Evolutionary conservation across 2,797 vertebrate genomes (phyloP).

Genomic region (Tympanoctomys barrerae): DNA sequence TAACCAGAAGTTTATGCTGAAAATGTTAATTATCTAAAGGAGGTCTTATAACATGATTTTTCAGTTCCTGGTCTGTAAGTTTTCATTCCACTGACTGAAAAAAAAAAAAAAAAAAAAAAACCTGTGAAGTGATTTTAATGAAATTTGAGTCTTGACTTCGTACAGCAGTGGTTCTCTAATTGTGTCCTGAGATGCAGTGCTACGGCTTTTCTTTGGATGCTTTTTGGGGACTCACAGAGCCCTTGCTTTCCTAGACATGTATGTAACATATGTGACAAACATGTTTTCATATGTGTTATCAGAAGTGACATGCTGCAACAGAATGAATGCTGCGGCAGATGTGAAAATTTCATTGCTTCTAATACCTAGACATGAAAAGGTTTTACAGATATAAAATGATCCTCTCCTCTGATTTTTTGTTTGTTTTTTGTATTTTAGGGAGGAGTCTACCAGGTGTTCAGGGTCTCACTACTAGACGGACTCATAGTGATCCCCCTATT

Average conservation of each 20-base stretch:
- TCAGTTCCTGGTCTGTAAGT: background rate
- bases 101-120: background rate
- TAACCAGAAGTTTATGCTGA: background rate
- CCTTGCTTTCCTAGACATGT: background rate
- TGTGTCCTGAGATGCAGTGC: background rate
- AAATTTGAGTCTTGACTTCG: background rate
- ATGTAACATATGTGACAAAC: background rate
- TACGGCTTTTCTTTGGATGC: rapidly evolving
- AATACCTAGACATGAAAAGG: background rate
- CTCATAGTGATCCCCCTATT: no score
- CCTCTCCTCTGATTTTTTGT: background rate
- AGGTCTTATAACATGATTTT: background rate
- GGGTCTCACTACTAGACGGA: no score
- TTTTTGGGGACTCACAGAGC: background rate
- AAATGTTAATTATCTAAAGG: background rate
- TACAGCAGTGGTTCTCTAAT: background rate
- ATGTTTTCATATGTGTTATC: background rate
- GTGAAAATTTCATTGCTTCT: background rate
- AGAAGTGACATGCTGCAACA: background rate
- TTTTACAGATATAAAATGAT: background rate
- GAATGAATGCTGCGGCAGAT: background rate
- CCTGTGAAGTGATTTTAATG: background rate
- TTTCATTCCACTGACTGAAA: background rate
- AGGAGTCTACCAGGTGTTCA: no score
- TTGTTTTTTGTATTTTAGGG: background rate